These are phyloP conservation scores for Eupsittula cactorum DNA, from an alignment of 2,113 vertebrate genomes.

Conservation along the genomic window DNA sequence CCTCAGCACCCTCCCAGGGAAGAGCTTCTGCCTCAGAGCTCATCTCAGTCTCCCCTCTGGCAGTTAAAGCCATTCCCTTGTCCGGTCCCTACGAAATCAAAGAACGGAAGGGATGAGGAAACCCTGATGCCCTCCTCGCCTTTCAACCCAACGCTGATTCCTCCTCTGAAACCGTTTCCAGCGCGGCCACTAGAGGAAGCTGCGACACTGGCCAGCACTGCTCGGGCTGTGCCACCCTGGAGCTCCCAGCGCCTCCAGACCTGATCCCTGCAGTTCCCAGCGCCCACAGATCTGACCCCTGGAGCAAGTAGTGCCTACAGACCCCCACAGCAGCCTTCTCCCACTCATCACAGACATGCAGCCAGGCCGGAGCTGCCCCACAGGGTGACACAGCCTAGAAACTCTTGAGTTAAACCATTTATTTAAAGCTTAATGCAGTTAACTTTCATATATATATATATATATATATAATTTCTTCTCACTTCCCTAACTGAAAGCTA, in stretches of 20 bases:
- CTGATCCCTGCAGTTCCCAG: background rate
- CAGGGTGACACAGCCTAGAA: background rate
- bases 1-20: background rate
- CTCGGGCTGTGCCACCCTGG: background rate
- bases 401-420: constrained; percentile 4
- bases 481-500: constrained; percentile 23
- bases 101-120: background rate
- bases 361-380: background rate
- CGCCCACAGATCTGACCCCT: background rate
- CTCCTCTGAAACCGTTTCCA: background rate
- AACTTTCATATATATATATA: background rate
- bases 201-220: background rate
- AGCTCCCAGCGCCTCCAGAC: background rate
- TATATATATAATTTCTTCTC: background rate
- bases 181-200: constrained; percentile 57
- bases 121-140: rapidly evolving
- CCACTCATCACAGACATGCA: rapidly evolving
- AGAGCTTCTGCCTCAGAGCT: background rate
- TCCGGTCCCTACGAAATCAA: background rate
- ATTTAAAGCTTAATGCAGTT: constrained; percentile 8
- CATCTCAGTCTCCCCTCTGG: background rate
- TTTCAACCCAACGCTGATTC: background rate
- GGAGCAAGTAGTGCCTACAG: background rate
- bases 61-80: background rate
- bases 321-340: background rate